phyloP scores from a whole-genome alignment of 2,113 vertebrate species.

The Bos indicus region DNA sequence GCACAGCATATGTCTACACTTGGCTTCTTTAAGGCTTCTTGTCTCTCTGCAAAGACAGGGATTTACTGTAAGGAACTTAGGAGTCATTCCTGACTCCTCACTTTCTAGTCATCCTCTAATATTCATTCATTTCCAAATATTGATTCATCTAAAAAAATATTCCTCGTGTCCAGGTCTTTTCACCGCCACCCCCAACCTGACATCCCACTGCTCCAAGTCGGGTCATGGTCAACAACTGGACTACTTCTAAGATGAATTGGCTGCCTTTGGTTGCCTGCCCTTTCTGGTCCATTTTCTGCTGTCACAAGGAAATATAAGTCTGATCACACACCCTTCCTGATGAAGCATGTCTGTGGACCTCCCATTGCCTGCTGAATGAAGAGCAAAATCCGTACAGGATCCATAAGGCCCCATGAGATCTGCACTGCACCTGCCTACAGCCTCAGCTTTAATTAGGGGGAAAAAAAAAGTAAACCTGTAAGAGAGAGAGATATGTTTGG shows the following conservation, averaged over 20 bases:
- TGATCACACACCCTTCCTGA: not conserved
- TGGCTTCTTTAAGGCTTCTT: not conserved
- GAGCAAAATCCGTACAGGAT: not conserved
- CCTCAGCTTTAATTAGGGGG: not conserved
- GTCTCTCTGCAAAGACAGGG: not conserved
- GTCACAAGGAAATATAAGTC: not conserved
- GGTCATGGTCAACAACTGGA: not conserved
- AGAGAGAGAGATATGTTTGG: not conserved
- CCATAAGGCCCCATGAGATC: not conserved
- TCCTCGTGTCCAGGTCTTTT: not conserved
- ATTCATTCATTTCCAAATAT: not conserved
- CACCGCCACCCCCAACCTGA: fast-evolving
- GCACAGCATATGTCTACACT: not conserved
- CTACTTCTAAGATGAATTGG: not conserved
- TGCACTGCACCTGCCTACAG: not conserved
- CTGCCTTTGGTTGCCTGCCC: not conserved
- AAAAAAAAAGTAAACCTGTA: not conserved
- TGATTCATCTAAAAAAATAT: not conserved
- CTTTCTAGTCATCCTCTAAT: not conserved
- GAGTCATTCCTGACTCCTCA: not conserved
- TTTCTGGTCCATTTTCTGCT: not conserved
- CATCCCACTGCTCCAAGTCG: not conserved
- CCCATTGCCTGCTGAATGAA: not conserved
- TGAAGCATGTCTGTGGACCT: not conserved
- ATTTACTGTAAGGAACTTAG: not conserved